phyloP scores from a whole-genome alignment of 2,797 vertebrate genomes.

The Bradypodion ventrale region DNA sequence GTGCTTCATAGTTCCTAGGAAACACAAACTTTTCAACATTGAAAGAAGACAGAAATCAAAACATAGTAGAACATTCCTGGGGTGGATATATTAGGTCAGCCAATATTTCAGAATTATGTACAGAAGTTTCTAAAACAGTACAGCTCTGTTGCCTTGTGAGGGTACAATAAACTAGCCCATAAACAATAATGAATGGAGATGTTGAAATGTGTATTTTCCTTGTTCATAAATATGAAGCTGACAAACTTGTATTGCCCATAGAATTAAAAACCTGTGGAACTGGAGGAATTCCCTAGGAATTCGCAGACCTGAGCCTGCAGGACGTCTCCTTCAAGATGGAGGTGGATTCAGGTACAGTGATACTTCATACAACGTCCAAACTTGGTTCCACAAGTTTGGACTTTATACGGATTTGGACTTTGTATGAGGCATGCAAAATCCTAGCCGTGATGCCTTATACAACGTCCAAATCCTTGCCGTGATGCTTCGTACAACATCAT shows the following conservation, averaged over 20 bases:
- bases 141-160: neutral
- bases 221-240: neutral
- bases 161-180: neutral
- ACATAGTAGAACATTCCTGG: slow-evolving; percentile 15
- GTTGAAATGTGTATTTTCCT: neutral
- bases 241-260: neutral
- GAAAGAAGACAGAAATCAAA: slow-evolving; percentile 57
- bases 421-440: too few relatives aligned
- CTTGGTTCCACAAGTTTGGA: too few relatives aligned
- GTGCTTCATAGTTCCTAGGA: slow-evolving; percentile 42
- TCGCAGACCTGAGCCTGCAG: too few relatives aligned
- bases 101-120: slow-evolving; percentile 27
- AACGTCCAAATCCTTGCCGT: too few relatives aligned
- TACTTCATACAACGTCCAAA: too few relatives aligned
- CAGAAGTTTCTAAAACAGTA: neutral
- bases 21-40: slow-evolving; percentile 31
- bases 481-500: too few relatives aligned
- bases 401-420: too few relatives aligned
- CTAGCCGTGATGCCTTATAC: too few relatives aligned
- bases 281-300: too few relatives aligned
- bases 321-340: too few relatives aligned
- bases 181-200: neutral
- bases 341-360: too few relatives aligned
- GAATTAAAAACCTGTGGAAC: too few relatives aligned
- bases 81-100: slow-evolving; percentile 17